A percentile compares a stretch with the other conserved stretches of the same genome.
These are phyloP conservation scores for Lasiurus borealis DNA, from an alignment of 2,113 vertebrate genomes.

Conservation along the genomic window DNA sequence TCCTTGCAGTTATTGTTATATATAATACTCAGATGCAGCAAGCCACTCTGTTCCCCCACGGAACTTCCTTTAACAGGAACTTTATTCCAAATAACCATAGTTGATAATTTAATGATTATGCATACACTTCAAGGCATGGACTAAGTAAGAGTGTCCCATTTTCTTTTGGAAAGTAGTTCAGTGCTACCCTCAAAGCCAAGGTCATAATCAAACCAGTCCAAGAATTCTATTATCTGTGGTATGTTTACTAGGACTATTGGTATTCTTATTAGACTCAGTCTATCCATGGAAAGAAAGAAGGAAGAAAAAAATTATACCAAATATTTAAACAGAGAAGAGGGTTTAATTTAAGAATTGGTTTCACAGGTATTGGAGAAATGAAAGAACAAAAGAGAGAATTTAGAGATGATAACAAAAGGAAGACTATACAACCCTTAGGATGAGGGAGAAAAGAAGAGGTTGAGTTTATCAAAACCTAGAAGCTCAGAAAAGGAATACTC, in stretches of 20 bases:
- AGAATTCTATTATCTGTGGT: neutral
- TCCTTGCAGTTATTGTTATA: neutral
- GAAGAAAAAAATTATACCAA: neutral
- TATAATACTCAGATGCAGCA: neutral
- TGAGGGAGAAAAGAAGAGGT: neutral
- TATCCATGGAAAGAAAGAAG: neutral
- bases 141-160: conserved; percentile 32
- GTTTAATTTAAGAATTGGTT: neutral
- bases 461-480: neutral
- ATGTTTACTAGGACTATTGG: neutral
- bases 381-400: neutral
- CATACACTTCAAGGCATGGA: neutral
- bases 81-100: neutral
- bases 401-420: neutral
- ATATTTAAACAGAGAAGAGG: neutral
- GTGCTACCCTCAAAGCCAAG: neutral
- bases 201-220: conserved; percentile 27
- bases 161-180: conserved; percentile 37
- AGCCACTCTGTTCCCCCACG: neutral
- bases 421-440: neutral
- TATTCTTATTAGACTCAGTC: neutral
- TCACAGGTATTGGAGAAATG: neutral
- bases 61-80: neutral
- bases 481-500: neutral
- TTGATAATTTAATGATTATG: neutral